Conservation (phyloP, 92 coral and sea anemone species). For the Porites lobata region DNA sequence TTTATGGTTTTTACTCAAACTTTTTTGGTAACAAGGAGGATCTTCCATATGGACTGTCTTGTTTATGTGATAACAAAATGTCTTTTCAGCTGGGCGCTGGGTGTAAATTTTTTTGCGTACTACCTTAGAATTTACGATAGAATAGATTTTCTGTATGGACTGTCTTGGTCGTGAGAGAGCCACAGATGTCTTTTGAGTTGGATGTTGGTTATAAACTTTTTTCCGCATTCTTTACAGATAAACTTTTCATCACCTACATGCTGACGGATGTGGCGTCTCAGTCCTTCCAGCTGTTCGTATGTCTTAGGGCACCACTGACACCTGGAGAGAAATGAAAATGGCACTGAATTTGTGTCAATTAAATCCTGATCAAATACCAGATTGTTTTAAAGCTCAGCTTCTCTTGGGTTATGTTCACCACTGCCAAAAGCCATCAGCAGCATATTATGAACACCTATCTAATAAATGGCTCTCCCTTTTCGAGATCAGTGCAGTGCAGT, state of each 20-base stretch:
- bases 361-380: too few relatives aligned
- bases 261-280: conserved; percentile 87
- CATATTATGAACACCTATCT: too few relatives aligned
- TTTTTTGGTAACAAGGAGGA: conserved; percentile 53
- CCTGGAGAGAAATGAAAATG: conserved; percentile 28
- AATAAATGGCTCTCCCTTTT: too few relatives aligned
- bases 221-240: conserved; percentile 85
- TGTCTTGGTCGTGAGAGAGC: conserved; percentile 89
- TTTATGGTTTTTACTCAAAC: too few relatives aligned
- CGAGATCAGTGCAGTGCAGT: too few relatives aligned
- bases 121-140: conserved; percentile 22
- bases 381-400: too few relatives aligned
- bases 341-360: too few relatives aligned
- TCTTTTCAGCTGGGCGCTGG: conserved; percentile 85
- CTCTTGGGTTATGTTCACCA: too few relatives aligned
- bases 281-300: conserved; percentile 87
- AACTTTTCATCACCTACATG: conserved; percentile 91
- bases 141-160: conserved; percentile 89
- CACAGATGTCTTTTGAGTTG: conserved; percentile 90
- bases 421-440: too few relatives aligned
- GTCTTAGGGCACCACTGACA: conserved; percentile 97
- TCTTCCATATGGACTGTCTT: conserved; percentile 88
- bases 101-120: conserved; percentile 82
- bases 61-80: conserved; percentile 90
- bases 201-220: conserved; percentile 90